Evolutionary conservation across 2,113 vertebrate genomes (phyloP), one percentile per base, ranked within the genome.

Genomic region (Fregata magnificens): DNA sequence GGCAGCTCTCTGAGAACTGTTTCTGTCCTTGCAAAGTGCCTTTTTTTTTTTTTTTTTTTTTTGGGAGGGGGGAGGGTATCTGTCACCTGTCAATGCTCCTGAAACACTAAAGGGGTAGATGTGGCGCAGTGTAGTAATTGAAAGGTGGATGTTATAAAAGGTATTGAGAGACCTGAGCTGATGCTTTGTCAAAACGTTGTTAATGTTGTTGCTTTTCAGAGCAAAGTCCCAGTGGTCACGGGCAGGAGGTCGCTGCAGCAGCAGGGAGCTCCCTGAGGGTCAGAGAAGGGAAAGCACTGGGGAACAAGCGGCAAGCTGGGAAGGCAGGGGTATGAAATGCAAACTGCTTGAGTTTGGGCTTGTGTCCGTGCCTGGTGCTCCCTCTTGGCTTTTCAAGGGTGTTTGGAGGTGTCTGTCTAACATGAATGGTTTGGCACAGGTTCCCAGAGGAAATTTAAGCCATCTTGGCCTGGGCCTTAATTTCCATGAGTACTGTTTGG

Each of bases 271-370:
- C 29, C 65, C 28, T 4, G 1, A 38, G 72, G 31, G 16, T 8
- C 0, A 0, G 25, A 34, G 66, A 20, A 42, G 32, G 47, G 25
- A 49, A 63, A 72, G 24, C 56, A 5, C 50, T 25, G 9, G 21
- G 34, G 45, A 81, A 20, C 59, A 25, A 38, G 50, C 7, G 13
- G 7, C 55, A 38, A 12, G 20, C 22, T 53, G 56, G 66, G 42
- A 40, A 45, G 6, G 38, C 19, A 24, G n/a, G 7, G 26, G 4
- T 17, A 4, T 19, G 52, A 47, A 89, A 31, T 9, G 28, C 45
- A n/a, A 21, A 21, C 32, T 19, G 58, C 32, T 59, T 28, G 13
- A 59, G 13, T 38, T 19, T 69, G 59, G 24, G 10, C 63, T 83
- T 6, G 0, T 40, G 4, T 34, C 49, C 3, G 0, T 34, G 40